Evolutionary conservation across 2,888 invertebrate species (phyloP), one percentile per base, ranked within the genome.

Genomic region (Hartigia nigra): DNA sequence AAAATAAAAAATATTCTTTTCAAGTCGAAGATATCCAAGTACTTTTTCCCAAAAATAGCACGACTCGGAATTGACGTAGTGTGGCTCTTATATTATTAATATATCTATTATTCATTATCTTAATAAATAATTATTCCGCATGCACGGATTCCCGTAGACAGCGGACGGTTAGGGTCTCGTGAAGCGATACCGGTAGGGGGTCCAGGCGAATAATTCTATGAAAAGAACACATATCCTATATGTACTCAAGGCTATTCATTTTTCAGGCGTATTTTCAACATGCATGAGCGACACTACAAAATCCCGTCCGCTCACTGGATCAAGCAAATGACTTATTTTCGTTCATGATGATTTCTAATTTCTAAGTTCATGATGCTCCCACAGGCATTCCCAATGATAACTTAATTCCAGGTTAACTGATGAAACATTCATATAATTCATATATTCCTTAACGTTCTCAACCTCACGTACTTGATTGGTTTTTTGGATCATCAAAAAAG

Each of bases 141-240:
- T 34, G 32, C 35, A 72, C 72, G 72, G 72, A 32, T 82, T 84
- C 82, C 82, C 81, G 81, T 75, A 75, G 81, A 81, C 82, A 79
- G 83, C 82, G 82, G 80, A 82, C 82, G 83, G 88, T 87, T 91
- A 91, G 82, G 91, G 91, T 89, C 91, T 90, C 85, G 91, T 86
- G 87, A 91, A 91, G 86, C 91, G 91, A 89, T 91, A 90, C 84
- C 90, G 90, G 87, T 91, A 91, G 79, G 91, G 88, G 75, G 91
- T 86, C 91, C 91, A 91, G 88, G 88, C 88, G 87, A 91, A 90
- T 81, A 91, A 87, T 87, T 91, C 91, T 91, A 90, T 83, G 85
- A 78, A 87, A 88, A 90, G 83, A 90, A 89, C 83, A 90, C 82
- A 88, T 39, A 39, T 55, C 55, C 55, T 23, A 55, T 55, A 55